These are phyloP conservation scores for Heliconius hortense DNA, from an alignment of 2,888 invertebrate species.

Conservation along the genomic window DNA sequence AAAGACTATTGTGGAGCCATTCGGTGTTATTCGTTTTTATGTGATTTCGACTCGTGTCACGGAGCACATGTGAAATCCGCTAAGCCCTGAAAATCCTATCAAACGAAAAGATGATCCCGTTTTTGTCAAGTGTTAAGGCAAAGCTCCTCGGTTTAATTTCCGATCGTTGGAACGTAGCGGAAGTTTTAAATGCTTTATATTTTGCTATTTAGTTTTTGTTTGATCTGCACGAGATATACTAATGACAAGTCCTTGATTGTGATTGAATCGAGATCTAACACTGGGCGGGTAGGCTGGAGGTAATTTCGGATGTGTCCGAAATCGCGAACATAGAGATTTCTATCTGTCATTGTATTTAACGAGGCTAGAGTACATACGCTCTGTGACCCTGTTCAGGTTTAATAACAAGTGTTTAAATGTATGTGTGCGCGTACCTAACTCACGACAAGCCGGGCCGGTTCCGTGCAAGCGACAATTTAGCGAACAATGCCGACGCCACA, in stretches of 20 bases:
- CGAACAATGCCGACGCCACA: conserved; percentile 81
- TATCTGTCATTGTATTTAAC: conserved; percentile 78
- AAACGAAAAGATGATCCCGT: conserved; percentile 59
- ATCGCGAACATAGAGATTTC: conserved; percentile 66
- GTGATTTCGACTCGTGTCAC: conserved; percentile 49
- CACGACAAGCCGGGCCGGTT: conserved; percentile 79
- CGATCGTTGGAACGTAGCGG: conserved; percentile 54
- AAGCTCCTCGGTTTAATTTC: conserved; percentile 56
- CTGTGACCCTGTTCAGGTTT: conserved; percentile 75
- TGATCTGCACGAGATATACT: conserved; percentile 43
- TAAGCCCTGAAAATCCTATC: conserved; percentile 68
- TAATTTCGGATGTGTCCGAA: conserved; percentile 71
- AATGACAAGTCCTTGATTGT: conserved; percentile 47
- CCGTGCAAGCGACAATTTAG: conserved; percentile 81
- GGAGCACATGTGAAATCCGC: conserved; percentile 64
- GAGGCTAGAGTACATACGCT: conserved; percentile 63
- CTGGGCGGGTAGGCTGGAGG: conserved; percentile 43
- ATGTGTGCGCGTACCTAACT: conserved; percentile 76
- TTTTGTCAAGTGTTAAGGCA: conserved; percentile 57
- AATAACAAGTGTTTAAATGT: conserved; percentile 81
- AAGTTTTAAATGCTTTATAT: conserved; percentile 47
- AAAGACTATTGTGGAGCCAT: conserved; percentile 40
- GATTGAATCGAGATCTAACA: conserved; percentile 50
- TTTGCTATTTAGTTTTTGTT: conserved; percentile 10
- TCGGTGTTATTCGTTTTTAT: conserved; percentile 47